Evolutionary conservation across 2,113 vertebrate species (phyloP).

Genomic region (Colaptes auratus): DNA sequence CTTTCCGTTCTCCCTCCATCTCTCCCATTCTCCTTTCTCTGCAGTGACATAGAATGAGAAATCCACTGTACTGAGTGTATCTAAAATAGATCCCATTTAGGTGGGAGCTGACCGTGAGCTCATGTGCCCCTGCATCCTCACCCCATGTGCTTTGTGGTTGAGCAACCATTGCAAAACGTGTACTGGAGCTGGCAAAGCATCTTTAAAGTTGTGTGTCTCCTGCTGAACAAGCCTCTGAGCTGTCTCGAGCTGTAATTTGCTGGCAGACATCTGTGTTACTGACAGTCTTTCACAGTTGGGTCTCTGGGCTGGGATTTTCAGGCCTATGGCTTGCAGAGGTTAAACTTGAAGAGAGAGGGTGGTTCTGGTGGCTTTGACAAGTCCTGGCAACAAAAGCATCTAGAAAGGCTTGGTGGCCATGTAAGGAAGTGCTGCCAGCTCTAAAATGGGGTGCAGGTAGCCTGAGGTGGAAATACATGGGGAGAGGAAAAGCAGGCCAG

Average conservation of each 20-base stretch:
- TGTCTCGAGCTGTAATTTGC: conserved; percentile 40
- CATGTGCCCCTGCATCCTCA: not conserved
- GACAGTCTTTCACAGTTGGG: conserved; percentile 55
- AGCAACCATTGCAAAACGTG: not conserved
- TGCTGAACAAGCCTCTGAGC: not conserved
- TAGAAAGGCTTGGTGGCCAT: not conserved
- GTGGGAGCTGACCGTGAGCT: not conserved
- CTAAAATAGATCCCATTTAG: not conserved
- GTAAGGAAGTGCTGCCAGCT: not conserved
- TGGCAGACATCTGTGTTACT: conserved; percentile 57
- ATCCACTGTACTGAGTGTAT: not conserved
- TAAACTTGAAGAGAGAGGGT: not conserved
- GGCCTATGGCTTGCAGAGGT: not conserved
- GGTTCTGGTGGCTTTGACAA: not conserved
- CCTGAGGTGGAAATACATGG: not conserved
- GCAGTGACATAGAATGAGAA: not conserved
- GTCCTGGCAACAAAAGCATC: not conserved
- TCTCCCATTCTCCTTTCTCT: not conserved
- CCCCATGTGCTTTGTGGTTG: not conserved
- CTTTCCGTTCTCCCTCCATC: not conserved
- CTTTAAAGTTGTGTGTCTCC: conserved; percentile 31
- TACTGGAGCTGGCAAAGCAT: not conserved
- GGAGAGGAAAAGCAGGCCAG: not conserved
- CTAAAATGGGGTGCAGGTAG: not conserved
- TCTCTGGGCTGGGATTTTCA: conserved; percentile 20